Evolutionary conservation across 2,888 invertebrate species (phyloP).

Genomic region (Platycnemis pennipes): DNA sequence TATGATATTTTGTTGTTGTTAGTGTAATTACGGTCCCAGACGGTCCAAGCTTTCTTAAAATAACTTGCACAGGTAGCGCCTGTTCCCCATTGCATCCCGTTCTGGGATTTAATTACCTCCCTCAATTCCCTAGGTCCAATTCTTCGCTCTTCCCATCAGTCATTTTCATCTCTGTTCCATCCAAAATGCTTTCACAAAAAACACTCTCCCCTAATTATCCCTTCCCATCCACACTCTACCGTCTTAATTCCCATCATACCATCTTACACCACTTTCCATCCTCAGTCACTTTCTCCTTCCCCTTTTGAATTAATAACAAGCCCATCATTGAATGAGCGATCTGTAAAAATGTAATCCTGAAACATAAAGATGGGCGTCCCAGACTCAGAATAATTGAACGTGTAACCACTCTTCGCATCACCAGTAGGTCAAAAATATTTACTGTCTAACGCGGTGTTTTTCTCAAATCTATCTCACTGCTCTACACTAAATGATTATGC

Average conservation of each 20-base stretch:
- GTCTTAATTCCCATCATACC: not conserved
- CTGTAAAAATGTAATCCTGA: not conserved
- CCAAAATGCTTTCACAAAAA: not conserved
- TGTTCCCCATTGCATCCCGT: not conserved
- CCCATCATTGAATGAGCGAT: not conserved
- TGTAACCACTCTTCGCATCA: too few species aligned
- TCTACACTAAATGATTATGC: too few species aligned
- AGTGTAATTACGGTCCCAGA: too few species aligned
- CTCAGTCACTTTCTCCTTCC: not conserved
- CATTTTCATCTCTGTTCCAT: not conserved
- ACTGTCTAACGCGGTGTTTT: too few species aligned
- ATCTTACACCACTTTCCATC: not conserved
- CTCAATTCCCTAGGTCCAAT: not conserved
- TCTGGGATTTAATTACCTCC: not conserved
- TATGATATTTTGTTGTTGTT: too few species aligned
- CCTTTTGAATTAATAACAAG: not conserved
- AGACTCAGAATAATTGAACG: too few species aligned
- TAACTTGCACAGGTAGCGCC: not conserved
- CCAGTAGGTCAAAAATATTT: too few species aligned
- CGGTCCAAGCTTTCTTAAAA: not conserved
- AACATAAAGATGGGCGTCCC: too few species aligned
- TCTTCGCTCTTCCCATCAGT: not conserved
- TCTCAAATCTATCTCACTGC: too few species aligned
- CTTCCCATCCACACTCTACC: not conserved
- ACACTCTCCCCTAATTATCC: not conserved